These are phyloP conservation scores for Sepiola atlantica DNA, from an alignment of 2,888 invertebrate species.

Conservation along the genomic window DNA sequence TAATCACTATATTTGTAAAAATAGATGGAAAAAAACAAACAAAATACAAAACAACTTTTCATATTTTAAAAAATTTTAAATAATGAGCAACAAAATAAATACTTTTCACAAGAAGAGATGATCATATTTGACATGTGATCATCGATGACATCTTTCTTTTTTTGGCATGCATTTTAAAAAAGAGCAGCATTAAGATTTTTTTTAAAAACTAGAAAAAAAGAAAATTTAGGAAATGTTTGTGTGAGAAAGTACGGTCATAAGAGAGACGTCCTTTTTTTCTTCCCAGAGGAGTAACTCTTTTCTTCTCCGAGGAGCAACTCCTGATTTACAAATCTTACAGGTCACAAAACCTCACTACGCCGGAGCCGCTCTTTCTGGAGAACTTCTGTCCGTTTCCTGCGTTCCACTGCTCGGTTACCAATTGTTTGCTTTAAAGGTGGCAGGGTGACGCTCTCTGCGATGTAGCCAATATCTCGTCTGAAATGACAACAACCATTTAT, in stretches of 20 bases:
- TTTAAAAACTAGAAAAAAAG: background rate
- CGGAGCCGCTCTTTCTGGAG: constrained; percentile 70
- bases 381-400: constrained; percentile 72
- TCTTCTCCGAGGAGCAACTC: background rate
- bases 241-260: background rate
- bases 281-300: background rate
- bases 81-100: background rate
- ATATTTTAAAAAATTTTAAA: background rate
- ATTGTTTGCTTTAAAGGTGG: constrained; percentile 73
- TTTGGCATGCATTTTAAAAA: background rate
- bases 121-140: background rate
- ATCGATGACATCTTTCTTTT: background rate
- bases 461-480: constrained; percentile 73
- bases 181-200: background rate
- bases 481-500: constrained; percentile 48
- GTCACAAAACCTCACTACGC: background rate
- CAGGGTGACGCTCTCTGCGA: constrained; percentile 68
- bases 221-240: background rate
- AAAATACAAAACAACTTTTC: background rate
- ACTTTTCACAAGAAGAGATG: background rate
- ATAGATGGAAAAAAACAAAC: background rate
- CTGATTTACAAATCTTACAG: background rate
- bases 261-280: background rate
- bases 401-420: constrained; percentile 72
- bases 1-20: background rate